Percentiles rank a stretch among this genome's conserved stretches.
These are phyloP conservation scores for Paracyclopina nana DNA, from an alignment of 1,140 invertebrate species.

Conservation along the genomic window DNA sequence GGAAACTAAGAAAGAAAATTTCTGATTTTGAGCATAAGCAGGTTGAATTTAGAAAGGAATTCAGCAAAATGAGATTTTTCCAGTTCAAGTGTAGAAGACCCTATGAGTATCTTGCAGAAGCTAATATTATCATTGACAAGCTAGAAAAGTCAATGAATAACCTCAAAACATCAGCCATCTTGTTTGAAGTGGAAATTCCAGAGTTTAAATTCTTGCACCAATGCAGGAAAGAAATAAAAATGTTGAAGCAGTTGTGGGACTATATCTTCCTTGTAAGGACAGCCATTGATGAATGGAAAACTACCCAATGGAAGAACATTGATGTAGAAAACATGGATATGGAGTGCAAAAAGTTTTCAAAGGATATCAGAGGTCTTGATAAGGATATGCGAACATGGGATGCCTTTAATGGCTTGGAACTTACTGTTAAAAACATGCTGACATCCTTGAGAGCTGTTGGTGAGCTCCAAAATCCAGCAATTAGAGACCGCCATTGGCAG, in stretches of 20 bases:
- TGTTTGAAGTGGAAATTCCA: constrained; percentile 83
- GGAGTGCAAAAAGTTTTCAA: constrained; percentile 90
- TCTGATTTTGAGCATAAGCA: constrained; percentile 63
- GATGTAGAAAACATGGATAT: constrained; percentile 97
- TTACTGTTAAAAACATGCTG: constrained; percentile 73
- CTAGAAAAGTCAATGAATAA: constrained; percentile 65
- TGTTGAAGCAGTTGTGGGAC: constrained; percentile 89
- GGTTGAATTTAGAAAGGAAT: constrained; percentile 62
- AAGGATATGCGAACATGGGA: constrained; percentile 76
- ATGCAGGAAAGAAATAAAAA: constrained; percentile 66
- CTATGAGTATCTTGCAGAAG: constrained; percentile 52
- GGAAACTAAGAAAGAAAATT: constrained; percentile 64
- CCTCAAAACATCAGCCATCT: constrained; percentile 63
- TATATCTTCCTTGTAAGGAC: constrained; percentile 73
- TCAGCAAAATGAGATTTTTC: constrained; percentile 45
- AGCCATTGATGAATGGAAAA: constrained; percentile 87
- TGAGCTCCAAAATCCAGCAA: constrained; percentile 85
- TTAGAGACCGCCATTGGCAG: constrained; percentile 83
- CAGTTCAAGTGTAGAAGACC: constrained; percentile 56
- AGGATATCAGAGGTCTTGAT: constrained; percentile 38
- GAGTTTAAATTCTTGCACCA: constrained; percentile 80
- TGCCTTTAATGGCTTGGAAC: constrained; percentile 57
- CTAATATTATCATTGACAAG: constrained; percentile 48
- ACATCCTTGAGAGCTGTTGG: constrained; percentile 72
- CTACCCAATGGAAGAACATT: constrained; percentile 81